Percentiles rank a stretch among this genome's conserved stretches.
Conservation (phyloP, 2,888 invertebrate species). For the Hyposoter didymator region DNA sequence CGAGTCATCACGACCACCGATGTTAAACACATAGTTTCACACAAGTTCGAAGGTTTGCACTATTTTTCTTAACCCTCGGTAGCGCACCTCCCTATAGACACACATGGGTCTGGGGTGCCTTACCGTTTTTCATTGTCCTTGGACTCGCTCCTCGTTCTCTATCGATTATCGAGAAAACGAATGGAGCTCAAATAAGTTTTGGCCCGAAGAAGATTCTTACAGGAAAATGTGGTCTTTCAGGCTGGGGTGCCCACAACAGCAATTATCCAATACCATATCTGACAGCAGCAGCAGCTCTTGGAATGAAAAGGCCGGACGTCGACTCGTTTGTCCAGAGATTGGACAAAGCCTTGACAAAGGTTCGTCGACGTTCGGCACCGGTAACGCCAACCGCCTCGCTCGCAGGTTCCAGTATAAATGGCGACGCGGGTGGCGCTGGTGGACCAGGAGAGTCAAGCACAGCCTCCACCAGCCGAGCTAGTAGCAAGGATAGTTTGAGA, state of each 20-base stretch:
- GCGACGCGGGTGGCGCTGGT: slow-evolving; percentile 80
- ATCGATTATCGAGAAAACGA: not conserved
- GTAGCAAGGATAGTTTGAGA: slow-evolving; percentile 82
- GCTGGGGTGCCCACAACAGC: slow-evolving; percentile 90
- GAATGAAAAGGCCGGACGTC: slow-evolving; percentile 88
- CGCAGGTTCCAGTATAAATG: slow-evolving; percentile 81
- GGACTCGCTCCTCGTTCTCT: too few relatives aligned
- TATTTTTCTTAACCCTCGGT: not conserved
- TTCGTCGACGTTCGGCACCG: slow-evolving; percentile 81
- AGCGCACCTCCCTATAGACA: too few relatives aligned
- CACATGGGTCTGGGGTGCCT: too few relatives aligned
- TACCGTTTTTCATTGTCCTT: too few relatives aligned
- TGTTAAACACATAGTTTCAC: slow-evolving; percentile 85
- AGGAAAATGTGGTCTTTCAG: too few relatives aligned
- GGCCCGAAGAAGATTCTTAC: too few relatives aligned
- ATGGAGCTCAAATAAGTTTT: too few relatives aligned
- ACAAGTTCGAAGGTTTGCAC: slow-evolving; percentile 86
- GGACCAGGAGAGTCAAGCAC: slow-evolving; percentile 82
- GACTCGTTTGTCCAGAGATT: slow-evolving; percentile 89
- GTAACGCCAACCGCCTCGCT: slow-evolving; percentile 82
- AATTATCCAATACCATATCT: slow-evolving; percentile 88
- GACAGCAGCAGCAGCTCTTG: slow-evolving; percentile 90
- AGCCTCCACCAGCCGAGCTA: slow-evolving; percentile 82
- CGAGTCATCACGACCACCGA: slow-evolving; percentile 87
- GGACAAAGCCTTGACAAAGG: slow-evolving; percentile 86